These are phyloP conservation scores for Thaumatotibia leucotreta DNA, from an alignment of 1,140 invertebrate genomes.

Conservation along the genomic window DNA sequence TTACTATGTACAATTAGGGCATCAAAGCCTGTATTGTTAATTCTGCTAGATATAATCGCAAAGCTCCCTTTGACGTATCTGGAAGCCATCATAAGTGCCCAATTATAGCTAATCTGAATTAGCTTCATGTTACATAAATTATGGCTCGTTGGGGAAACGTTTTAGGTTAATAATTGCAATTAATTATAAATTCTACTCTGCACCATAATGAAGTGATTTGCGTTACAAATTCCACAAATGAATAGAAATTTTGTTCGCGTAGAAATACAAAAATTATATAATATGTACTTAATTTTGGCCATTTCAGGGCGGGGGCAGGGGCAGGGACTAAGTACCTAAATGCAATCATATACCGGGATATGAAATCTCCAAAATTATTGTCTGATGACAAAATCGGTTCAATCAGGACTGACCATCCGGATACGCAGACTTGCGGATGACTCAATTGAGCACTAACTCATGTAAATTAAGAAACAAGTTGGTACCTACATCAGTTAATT, in stretches of 20 bases:
- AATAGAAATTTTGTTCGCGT: too few relatives aligned
- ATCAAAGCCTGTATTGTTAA: slow-evolving; percentile 2
- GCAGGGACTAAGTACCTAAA: too few relatives aligned
- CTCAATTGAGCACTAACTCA: not conserved
- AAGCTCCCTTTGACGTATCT: not conserved
- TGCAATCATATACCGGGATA: too few relatives aligned
- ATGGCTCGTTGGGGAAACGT: not conserved
- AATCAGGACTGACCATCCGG: not conserved
- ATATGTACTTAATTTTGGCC: too few relatives aligned
- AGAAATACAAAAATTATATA: too few relatives aligned
- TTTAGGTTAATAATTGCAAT: not conserved
- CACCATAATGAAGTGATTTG: too few relatives aligned
- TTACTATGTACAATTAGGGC: not conserved
- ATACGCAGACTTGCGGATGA: not conserved
- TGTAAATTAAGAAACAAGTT: too few relatives aligned
- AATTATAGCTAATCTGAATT: not conserved
- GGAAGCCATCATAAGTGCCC: not conserved
- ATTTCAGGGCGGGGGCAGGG: too few relatives aligned
- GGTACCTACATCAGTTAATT: too few relatives aligned
- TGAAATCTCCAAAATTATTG: not conserved
- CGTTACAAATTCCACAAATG: too few relatives aligned
- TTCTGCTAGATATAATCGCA: not conserved
- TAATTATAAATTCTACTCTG: not conserved
- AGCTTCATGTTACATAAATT: not conserved
- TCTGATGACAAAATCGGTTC: not conserved